A percentile compares a stretch with the other conserved stretches of the same genome.
Evolutionary conservation across 1,140 invertebrate genomes (phyloP).

Genomic region (Brachionus paranguensis): DNA sequence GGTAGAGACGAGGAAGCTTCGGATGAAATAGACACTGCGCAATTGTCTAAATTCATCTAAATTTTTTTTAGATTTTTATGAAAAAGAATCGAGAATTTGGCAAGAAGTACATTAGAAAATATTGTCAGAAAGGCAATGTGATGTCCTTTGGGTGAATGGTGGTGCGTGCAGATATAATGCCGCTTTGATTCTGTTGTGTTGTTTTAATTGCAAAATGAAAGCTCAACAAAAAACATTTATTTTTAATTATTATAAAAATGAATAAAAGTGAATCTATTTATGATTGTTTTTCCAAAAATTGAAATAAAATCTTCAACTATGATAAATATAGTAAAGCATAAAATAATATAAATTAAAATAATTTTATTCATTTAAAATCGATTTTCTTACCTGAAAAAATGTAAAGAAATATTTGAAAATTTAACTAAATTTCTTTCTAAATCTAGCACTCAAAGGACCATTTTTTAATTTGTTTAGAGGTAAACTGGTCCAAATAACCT

Average conservation of each 20-base stretch:
- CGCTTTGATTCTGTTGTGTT: background rate
- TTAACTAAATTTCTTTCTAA: background rate
- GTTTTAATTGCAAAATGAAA: background rate
- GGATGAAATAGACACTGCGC: conserved; percentile 8
- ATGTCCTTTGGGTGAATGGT: background rate
- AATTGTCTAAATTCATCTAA: conserved; percentile 25
- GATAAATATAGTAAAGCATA: background rate
- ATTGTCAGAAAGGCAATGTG: background rate
- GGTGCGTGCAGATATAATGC: background rate
- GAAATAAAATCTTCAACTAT: background rate
- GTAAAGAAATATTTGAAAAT: background rate
- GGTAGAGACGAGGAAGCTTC: background rate
- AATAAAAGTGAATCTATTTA: background rate
- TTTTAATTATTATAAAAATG: background rate
- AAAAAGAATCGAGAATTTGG: background rate
- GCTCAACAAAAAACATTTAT: background rate
- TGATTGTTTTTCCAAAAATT: background rate
- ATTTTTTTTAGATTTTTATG: background rate
- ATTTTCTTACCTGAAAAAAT: background rate
- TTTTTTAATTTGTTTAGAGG: too few species aligned
- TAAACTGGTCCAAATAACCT: too few species aligned
- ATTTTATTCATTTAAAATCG: background rate
- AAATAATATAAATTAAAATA: background rate
- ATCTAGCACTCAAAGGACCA: too few species aligned
- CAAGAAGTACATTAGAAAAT: background rate